Base-by-base conservation (phyloP, 2,888 invertebrate genomes). In the Macaria notata region DNA sequence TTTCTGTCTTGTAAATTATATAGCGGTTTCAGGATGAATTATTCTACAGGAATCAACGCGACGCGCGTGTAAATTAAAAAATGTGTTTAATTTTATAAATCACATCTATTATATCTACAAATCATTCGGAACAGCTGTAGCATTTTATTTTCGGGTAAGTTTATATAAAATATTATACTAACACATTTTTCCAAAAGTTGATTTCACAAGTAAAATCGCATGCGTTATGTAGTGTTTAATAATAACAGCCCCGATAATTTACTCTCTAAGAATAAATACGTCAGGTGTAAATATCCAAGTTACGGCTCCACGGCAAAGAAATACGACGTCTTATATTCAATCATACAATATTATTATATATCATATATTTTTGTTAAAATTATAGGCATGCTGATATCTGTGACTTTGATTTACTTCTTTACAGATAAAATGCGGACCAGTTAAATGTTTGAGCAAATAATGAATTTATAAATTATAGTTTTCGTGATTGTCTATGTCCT, bases 241-340 rank as follows among this genome's bases (percentile, higher is more conserved):
- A 51, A 55, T 48, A 51, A 51, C 45, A 45, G 3, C 47, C 19
- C 33, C 60, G 62, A 69, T 68, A 71, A 73, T 74, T 75, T 70
- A 65, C 70, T 65, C 68, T 70, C 72, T 62, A 75, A 71, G 72
- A 75, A 76, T 72, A 72, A 75, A 72, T 60, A 65, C 69, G 69
- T 69, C 69, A 74, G 63, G 66, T 72, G 71, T 83, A 79, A 82
- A 83, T 68, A 79, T 81, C 78, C 59, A 62, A 63, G 71, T 67
- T 73, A 76, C 70, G 66, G 66, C 61, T 61, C 66, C 56, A 64
- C 61, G 61, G 54, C 64, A 61, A 71, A 72, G 66, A 64, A 68
- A 68, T 67, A 69, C 64, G 64, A 62, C 62, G 69, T 66, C 64
- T 74, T 66, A 70, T 70, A 73, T 79, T 75, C 74, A 78, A 77